phyloP scores from a whole-genome alignment of 1,140 invertebrate genomes.

The Drosophila teissieri region DNA sequence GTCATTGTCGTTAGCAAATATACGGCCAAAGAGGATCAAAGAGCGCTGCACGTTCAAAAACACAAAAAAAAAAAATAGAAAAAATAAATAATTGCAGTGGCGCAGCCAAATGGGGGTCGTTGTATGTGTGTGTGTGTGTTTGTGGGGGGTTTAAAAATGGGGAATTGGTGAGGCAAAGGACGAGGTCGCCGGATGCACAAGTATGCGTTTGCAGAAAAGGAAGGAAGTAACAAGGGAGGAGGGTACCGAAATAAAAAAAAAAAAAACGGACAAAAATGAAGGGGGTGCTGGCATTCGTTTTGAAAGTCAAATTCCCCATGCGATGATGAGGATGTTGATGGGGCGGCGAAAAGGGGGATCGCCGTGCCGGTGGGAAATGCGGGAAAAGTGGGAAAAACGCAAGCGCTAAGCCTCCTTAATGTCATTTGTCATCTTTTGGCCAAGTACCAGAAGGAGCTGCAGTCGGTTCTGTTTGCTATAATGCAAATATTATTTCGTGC shows the following conservation, averaged over 20 bases:
- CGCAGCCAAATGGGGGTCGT: neutral
- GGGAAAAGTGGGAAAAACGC: slow-evolving; percentile 37
- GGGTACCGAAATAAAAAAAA: neutral
- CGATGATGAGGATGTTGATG: slow-evolving; percentile 27
- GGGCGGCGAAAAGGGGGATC: slow-evolving; percentile 3
- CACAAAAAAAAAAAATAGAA: slow-evolving; percentile 21
- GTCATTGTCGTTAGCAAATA: slow-evolving; percentile 80
- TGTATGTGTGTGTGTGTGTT: neutral
- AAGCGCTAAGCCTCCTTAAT: slow-evolving; percentile 74
- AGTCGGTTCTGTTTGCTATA: slow-evolving; percentile 69
- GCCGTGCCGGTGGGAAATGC: neutral
- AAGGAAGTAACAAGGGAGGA: neutral
- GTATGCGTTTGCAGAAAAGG: slow-evolving; percentile 17
- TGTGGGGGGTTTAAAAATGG: neutral
- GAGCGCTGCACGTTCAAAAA: slow-evolving; percentile 52
- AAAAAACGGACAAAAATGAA: neutral
- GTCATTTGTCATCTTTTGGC: slow-evolving; percentile 77
- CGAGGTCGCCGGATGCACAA: slow-evolving; percentile 45
- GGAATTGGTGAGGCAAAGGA: slow-evolving; percentile 11
- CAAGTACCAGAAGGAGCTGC: slow-evolving; percentile 47
- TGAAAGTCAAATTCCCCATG: slow-evolving; percentile 64
- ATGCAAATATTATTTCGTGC: slow-evolving; percentile 79
- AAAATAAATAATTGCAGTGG: slow-evolving; percentile 59
- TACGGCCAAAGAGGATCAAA: slow-evolving; percentile 78
- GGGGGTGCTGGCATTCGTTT: slow-evolving; percentile 24